Percentiles rank a stretch among this genome's conserved stretches.
phyloP scores from a whole-genome alignment of 2,888 invertebrate species.

The Ramazzottius varieornatus region DNA sequence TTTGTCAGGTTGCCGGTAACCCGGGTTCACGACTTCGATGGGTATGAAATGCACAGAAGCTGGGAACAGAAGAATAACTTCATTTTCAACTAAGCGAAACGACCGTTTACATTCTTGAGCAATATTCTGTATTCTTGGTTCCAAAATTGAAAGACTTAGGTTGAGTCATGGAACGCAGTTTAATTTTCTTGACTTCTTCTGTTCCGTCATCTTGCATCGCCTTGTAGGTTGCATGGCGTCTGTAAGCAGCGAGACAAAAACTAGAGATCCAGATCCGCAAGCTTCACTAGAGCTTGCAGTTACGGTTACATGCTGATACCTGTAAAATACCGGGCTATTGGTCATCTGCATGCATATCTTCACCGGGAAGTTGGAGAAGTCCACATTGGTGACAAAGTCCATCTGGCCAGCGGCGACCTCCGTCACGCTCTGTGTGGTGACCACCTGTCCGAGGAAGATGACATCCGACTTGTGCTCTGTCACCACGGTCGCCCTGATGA shows the following conservation, averaged over 20 bases:
- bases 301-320: not conserved
- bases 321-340: not conserved
- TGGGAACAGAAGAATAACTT: too few relatives aligned
- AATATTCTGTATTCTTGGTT: not conserved
- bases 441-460: not conserved
- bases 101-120: not conserved
- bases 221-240: too few relatives aligned
- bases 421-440: not conserved
- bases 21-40: too few relatives aligned
- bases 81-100: too few relatives aligned
- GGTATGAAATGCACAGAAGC: too few relatives aligned
- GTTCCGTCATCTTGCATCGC: too few relatives aligned
- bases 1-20: too few relatives aligned
- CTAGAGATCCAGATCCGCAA: too few relatives aligned
- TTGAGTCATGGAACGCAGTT: not conserved
- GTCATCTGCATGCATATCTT: constrained; percentile 3
- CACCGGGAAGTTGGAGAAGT: not conserved
- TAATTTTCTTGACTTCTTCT: too few relatives aligned
- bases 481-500: not conserved
- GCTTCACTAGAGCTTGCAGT: too few relatives aligned
- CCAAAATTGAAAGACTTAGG: not conserved
- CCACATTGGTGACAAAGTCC: not conserved
- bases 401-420: not conserved
- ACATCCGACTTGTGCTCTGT: not conserved
- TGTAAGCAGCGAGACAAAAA: too few relatives aligned